Evolutionary conservation across 2,888 invertebrate species (phyloP).

Genomic region (Tethea ocularis): DNA sequence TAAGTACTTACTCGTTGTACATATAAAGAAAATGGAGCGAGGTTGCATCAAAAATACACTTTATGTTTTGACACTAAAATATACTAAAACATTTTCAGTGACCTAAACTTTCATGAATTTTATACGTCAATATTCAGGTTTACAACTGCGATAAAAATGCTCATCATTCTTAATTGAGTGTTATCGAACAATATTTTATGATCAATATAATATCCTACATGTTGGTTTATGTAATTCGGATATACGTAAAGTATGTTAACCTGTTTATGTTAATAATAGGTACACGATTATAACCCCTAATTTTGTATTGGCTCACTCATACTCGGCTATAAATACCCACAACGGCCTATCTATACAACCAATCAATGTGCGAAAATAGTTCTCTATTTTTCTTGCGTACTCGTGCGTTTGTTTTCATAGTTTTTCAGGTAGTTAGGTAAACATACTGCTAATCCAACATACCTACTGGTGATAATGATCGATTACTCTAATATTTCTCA

Average conservation of each 20-base stretch:
- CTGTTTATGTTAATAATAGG: slow-evolving; percentile 7
- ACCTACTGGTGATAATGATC: neutral
- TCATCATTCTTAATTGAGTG: slow-evolving; percentile 27
- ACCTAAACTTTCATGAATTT: slow-evolving; percentile 44
- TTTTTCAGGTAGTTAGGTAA: neutral
- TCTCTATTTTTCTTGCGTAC: slow-evolving; percentile 7
- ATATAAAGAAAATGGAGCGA: slow-evolving; percentile 52
- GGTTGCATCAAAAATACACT: slow-evolving; percentile 53
- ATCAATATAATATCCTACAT: slow-evolving; percentile 6
- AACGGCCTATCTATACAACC: neutral
- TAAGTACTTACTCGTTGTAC: slow-evolving; percentile 20
- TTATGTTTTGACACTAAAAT: slow-evolving; percentile 57
- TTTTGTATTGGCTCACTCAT: neutral
- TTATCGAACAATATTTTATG: slow-evolving; percentile 27
- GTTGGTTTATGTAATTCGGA: slow-evolving; percentile 9
- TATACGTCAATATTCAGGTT: slow-evolving; percentile 59
- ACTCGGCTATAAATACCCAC: neutral
- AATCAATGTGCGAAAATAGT: slow-evolving; percentile 8
- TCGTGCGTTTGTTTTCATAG: neutral
- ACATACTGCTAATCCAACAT: neutral
- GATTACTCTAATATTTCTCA: slow-evolving; percentile 1
- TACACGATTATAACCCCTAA: neutral
- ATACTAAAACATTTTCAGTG: slow-evolving; percentile 53
- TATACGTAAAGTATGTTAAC: slow-evolving; percentile 4
- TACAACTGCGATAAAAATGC: slow-evolving; percentile 39